A percentile compares a stretch with the other conserved stretches of the same genome.
Evolutionary conservation across 2,888 invertebrate genomes (phyloP).

Genomic region (Diachrysia chrysitis): DNA sequence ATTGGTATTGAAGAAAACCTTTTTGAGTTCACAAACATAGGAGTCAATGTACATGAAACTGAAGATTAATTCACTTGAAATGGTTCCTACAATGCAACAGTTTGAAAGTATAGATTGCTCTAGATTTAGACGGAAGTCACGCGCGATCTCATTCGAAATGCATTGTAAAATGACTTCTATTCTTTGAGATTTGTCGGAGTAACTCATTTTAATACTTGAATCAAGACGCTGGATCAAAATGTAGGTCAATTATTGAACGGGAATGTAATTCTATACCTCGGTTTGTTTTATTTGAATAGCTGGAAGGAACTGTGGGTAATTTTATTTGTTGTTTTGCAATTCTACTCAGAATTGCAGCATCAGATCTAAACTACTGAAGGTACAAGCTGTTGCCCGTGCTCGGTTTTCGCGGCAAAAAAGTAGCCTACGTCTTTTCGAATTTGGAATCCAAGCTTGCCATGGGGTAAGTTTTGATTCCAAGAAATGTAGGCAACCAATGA

Average conservation of each 20-base stretch:
- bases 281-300: not conserved
- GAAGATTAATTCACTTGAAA: not conserved
- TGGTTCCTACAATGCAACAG: not conserved
- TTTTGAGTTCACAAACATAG: not conserved
- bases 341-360: not conserved
- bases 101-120: not conserved
- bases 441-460: too few species aligned
- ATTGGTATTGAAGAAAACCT: not conserved
- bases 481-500: too few species aligned
- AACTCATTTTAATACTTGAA: constrained; percentile 8
- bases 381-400: too few species aligned
- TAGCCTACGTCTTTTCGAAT: too few species aligned
- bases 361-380: too few species aligned
- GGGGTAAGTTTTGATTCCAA: too few species aligned
- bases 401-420: too few species aligned
- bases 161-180: constrained; percentile 1
- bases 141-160: not conserved
- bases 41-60: not conserved
- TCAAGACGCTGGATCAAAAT: constrained; percentile 2
- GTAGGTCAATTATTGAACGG: constrained; percentile 2
- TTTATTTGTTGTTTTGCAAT: not conserved
- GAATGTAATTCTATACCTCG: not conserved
- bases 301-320: not conserved
- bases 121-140: constrained; percentile 1
- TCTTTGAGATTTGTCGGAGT: not conserved